A percentile compares a stretch with the other conserved stretches of the same genome.
These are phyloP conservation scores for Agrochola macilenta DNA, from an alignment of 2,888 invertebrate species.

Conservation along the genomic window DNA sequence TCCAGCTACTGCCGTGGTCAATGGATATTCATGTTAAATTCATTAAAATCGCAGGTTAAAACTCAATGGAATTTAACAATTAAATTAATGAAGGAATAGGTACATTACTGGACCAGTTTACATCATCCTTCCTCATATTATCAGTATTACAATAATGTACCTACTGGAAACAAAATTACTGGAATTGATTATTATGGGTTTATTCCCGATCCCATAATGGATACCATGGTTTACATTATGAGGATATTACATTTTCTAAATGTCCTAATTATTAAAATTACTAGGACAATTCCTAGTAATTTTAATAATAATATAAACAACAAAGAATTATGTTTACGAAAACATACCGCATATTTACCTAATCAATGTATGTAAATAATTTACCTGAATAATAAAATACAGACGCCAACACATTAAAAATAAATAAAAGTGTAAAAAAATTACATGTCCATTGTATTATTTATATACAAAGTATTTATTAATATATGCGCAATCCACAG, in stretches of 20 bases:
- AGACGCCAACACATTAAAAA: not conserved
- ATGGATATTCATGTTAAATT: not conserved
- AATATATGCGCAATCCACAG: constrained; percentile 65
- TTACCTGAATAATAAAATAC: not conserved
- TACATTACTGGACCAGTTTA: not conserved
- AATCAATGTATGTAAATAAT: constrained; percentile 8
- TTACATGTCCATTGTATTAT: constrained; percentile 34
- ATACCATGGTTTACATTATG: not conserved
- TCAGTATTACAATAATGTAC: not conserved
- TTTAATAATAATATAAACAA: not conserved
- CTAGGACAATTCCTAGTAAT: too few species aligned
- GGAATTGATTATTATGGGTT: constrained; percentile 20
- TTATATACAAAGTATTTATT: constrained; percentile 49
- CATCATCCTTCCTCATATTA: constrained; percentile 15
- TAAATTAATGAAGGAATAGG: constrained; percentile 19
- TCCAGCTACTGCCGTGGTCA: not conserved
- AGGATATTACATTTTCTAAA: not conserved
- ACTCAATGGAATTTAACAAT: constrained; percentile 6
- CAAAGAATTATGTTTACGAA: not conserved
- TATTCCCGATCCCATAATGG: not conserved
- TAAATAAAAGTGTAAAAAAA: constrained; percentile 24
- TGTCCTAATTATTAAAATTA: not conserved
- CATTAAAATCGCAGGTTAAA: not conserved
- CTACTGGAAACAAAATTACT: constrained; percentile 1
- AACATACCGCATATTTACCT: not conserved